phyloP scores from a whole-genome alignment of 2,797 vertebrate genomes.

The Pseudomugil gertrudae region DNA sequence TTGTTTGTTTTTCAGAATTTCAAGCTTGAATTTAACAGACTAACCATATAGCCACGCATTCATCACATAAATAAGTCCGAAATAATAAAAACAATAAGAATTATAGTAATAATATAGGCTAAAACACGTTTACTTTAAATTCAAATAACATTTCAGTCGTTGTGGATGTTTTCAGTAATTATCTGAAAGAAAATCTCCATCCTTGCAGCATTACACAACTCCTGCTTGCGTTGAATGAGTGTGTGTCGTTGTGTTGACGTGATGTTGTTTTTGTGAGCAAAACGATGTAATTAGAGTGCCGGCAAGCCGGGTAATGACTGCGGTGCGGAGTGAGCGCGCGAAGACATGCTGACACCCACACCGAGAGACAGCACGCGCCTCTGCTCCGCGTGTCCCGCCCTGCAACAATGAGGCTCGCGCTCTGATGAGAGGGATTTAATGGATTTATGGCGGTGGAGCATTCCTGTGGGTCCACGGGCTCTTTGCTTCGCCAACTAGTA shows the following conservation, averaged over 20 bases:
- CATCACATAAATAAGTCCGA: too few relatives aligned
- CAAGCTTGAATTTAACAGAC: too few relatives aligned
- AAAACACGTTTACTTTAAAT: neutral
- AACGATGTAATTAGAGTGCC: constrained; percentile 74
- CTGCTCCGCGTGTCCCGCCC: constrained; percentile 45
- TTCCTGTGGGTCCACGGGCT: constrained; percentile 67
- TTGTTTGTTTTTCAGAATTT: too few relatives aligned
- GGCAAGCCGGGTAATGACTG: constrained; percentile 69
- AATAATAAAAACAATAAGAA: too few relatives aligned
- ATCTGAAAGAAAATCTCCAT: neutral
- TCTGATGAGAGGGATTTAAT: constrained; percentile 82
- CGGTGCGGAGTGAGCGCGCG: constrained; percentile 32
- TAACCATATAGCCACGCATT: too few relatives aligned
- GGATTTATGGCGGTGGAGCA: constrained; percentile 76
- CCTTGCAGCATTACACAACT: neutral
- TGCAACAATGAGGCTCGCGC: constrained; percentile 67
- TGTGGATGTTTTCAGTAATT: neutral
- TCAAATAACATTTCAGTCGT: neutral
- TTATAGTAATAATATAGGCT: too few relatives aligned
- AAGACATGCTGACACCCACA: constrained; percentile 51
- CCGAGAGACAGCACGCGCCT: constrained; percentile 67
- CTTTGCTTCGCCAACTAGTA: constrained; percentile 60
- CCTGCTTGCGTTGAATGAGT: constrained; percentile 13
- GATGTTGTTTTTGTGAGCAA: constrained; percentile 61
- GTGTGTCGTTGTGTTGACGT: constrained; percentile 36